Evolutionary conservation across 1,140 invertebrate genomes (phyloP), one percentile per base, ranked within the genome.

Genomic region (roundworm (Caenorhabditis elegans)): DNA sequence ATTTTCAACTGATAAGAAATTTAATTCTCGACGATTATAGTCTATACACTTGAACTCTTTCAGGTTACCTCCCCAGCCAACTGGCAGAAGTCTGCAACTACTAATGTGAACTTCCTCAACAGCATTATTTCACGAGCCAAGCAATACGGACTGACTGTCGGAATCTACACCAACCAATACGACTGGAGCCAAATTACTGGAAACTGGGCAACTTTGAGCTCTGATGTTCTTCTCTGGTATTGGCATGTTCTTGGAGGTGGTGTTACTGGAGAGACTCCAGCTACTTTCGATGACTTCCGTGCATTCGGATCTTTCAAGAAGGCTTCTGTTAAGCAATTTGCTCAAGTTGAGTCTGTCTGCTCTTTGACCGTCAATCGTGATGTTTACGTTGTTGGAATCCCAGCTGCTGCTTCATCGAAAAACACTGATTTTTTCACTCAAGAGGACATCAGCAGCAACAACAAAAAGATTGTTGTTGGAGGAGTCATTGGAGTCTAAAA

Each of bases 251-350:
- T 31, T 22, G 76, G 76, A 75, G 19, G 28, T 19, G 81, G 81
- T 36, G 81, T 82, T 36, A 60, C 34, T 28, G 82, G 82, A 36
- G 82, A 79, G 19, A 79, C 49, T 24, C 60, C 76, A 34, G 53
- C 82, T 53, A 79, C 82, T 47, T 83, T 83, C 49, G 31, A 48
- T 43, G 82, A 83, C 26, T 83, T 83, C 82, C 55, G 51, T 55
- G 39, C 82, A 10, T 83, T 83, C 77, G 82, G 82, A 34, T 78
- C 46, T 1, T 83, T 65, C 43, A 78, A 48, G 31, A 4, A 4
- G 0, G 76, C 82, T 22, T 70, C 76, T 26, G 82, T 83, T 22
- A 83, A 83, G 43, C 82, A 83, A 77, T 83, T 83, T 60, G 82
- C 51, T 53, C 82, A 83, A 77, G 48, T 65, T 22, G 81, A 82